Percentiles rank a stretch among this genome's conserved stretches.
Evolutionary conservation across 2,797 vertebrate species (phyloP).

Genomic region (Aeoliscus strigatus): DNA sequence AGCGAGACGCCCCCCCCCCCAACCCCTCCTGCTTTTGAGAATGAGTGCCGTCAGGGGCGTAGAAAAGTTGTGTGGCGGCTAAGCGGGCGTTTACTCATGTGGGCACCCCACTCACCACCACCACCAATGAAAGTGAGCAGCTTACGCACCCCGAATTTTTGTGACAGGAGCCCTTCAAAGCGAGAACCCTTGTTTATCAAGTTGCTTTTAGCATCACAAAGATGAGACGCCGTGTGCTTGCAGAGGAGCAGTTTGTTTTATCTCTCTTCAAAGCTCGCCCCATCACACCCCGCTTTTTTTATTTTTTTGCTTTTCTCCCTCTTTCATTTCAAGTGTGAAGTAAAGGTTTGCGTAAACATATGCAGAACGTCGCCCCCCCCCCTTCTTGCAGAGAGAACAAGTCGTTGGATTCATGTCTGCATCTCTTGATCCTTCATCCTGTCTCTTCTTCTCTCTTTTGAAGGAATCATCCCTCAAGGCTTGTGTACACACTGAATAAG

Average conservation of each 20-base stretch:
- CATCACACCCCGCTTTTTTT: constrained; percentile 24
- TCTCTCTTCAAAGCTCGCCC: constrained; percentile 70
- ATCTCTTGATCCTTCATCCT: constrained; percentile 71
- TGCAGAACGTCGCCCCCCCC: constrained; percentile 49
- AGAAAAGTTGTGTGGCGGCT: constrained; percentile 51
- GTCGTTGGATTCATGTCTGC: constrained; percentile 74
- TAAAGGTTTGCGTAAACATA: constrained; percentile 64
- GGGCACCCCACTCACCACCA: too few relatives aligned
- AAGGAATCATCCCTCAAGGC: constrained; percentile 81
- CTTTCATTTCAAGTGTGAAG: constrained; percentile 40
- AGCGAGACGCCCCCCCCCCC: too few relatives aligned
- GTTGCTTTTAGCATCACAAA: constrained; percentile 74
- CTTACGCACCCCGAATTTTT: constrained; percentile 66
- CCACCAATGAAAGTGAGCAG: constrained; percentile 61
- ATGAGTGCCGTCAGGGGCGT: too few relatives aligned
- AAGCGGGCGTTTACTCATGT: constrained; percentile 57
- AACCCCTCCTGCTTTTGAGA: too few relatives aligned
- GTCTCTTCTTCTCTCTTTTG: constrained; percentile 50
- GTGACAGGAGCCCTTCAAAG: constrained; percentile 71
- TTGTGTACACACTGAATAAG: constrained; percentile 80
- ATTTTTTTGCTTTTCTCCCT: neutral
- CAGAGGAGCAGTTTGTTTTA: constrained; percentile 72
- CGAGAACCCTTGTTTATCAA: constrained; percentile 76
- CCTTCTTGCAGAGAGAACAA: too few relatives aligned
- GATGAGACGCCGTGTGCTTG: constrained; percentile 44